Conservation (phyloP, 2,888 invertebrate genomes). For the Phortica magna region DNA sequence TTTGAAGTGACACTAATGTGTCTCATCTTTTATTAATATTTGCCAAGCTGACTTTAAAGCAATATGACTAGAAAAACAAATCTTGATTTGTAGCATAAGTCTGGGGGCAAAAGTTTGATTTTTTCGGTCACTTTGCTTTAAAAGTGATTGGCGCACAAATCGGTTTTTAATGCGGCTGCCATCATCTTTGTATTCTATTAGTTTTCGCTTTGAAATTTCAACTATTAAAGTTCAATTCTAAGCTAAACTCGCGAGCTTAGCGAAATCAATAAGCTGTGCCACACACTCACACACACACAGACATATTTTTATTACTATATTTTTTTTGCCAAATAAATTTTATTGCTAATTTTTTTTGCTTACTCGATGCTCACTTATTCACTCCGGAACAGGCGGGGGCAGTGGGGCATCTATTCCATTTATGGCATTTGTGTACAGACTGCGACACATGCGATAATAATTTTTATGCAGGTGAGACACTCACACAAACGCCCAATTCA, state of each 20-base stretch:
- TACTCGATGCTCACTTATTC: not conserved
- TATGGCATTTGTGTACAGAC: conserved; percentile 56
- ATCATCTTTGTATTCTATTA: not conserved
- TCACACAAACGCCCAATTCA: conserved; percentile 27
- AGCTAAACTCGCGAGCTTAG: not conserved
- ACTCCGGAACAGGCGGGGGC: not conserved
- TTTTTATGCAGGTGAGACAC: conserved; percentile 48
- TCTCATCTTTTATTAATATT: conserved; percentile 75
- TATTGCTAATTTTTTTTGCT: not conserved
- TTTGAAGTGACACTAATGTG: conserved; percentile 61
- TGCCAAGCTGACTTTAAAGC: conserved; percentile 36
- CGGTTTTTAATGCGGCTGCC: conserved; percentile 65
- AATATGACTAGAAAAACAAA: conserved; percentile 25
- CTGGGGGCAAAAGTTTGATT: conserved; percentile 45
- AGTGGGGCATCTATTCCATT: not conserved
- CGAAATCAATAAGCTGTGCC: not conserved
- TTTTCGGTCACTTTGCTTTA: not conserved
- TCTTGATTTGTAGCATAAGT: conserved; percentile 53
- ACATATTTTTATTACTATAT: no score
- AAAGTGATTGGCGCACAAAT: conserved; percentile 62
- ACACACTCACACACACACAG: not conserved
- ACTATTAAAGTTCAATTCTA: conserved; percentile 57
- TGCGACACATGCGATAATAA: conserved; percentile 66
- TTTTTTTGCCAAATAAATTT: no score
- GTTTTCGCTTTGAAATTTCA: conserved; percentile 47